Evolutionary conservation across 2,888 invertebrate species (phyloP).

Genomic region (Thelaira solivaga): DNA sequence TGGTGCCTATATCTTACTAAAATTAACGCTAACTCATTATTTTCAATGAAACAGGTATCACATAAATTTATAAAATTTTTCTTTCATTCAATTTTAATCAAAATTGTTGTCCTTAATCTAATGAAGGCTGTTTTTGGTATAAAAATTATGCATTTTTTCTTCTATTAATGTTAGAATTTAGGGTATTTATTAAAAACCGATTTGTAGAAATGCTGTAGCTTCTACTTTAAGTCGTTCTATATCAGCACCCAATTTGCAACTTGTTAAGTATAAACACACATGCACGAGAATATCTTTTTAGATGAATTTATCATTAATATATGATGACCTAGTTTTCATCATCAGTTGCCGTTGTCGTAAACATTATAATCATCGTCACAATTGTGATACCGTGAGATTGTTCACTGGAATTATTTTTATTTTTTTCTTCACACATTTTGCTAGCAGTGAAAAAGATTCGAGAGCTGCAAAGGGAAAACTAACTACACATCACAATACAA

Average conservation of each 20-base stretch:
- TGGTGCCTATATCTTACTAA: too few relatives aligned
- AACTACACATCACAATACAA: slow-evolving; percentile 22
- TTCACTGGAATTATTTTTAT: slow-evolving; percentile 35
- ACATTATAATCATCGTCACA: slow-evolving; percentile 42
- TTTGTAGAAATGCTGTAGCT: neutral
- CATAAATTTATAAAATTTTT: too few relatives aligned
- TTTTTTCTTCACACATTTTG: slow-evolving; percentile 15
- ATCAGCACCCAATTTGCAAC: neutral
- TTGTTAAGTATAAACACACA: slow-evolving; percentile 9
- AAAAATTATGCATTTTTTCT: too few relatives aligned
- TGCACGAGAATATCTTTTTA: neutral
- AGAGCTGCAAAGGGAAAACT: slow-evolving; percentile 20
- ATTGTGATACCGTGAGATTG: slow-evolving; percentile 58
- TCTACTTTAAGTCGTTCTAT: slow-evolving; percentile 3
- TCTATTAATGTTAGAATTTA: too few relatives aligned
- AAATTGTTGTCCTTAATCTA: too few relatives aligned
- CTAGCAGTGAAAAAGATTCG: neutral
- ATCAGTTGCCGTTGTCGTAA: slow-evolving; percentile 29
- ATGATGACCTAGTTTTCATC: slow-evolving; percentile 55
- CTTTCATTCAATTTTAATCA: too few relatives aligned
- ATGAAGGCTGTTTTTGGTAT: too few relatives aligned
- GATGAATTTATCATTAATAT: slow-evolving; percentile 53
- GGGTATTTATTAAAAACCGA: too few relatives aligned
- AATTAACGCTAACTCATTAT: too few relatives aligned
- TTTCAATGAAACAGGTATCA: too few relatives aligned